These are phyloP conservation scores for Scatophagus argus DNA, from an alignment of 2,113 vertebrate species.

Conservation along the genomic window DNA sequence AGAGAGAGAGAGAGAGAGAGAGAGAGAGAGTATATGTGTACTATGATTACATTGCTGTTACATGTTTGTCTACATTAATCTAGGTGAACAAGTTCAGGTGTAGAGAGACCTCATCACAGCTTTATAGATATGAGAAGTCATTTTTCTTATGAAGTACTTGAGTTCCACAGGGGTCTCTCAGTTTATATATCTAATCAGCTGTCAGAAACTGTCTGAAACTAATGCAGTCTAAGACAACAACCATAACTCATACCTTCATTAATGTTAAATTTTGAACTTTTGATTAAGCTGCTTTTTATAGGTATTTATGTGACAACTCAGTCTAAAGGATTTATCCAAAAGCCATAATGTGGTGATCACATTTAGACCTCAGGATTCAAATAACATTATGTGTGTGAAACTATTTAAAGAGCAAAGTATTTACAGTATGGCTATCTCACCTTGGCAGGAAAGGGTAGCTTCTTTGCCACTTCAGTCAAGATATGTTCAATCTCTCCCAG, in stretches of 20 bases:
- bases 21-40: neutral
- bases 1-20: too few relatives aligned
- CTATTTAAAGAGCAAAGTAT: neutral
- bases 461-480: slow-evolving; percentile 88
- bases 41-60: neutral
- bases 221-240: neutral
- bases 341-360: neutral
- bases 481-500: slow-evolving; percentile 86
- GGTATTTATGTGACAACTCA: neutral
- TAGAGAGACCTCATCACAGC: neutral
- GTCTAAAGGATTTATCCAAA: neutral
- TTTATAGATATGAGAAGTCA: neutral
- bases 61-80: neutral
- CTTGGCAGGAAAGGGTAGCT: slow-evolving; percentile 91
- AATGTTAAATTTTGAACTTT: too few relatives aligned
- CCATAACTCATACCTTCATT: neutral
- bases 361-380: neutral
- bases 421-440: slow-evolving; percentile 53
- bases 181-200: neutral
- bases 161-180: neutral
- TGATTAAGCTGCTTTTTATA: neutral
- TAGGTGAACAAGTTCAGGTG: neutral
- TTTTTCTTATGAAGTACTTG: neutral
- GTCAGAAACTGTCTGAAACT: neutral
- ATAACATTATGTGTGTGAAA: neutral